phyloP scores from a whole-genome alignment of 2,888 invertebrate genomes.

The Hydraecia micacea region DNA sequence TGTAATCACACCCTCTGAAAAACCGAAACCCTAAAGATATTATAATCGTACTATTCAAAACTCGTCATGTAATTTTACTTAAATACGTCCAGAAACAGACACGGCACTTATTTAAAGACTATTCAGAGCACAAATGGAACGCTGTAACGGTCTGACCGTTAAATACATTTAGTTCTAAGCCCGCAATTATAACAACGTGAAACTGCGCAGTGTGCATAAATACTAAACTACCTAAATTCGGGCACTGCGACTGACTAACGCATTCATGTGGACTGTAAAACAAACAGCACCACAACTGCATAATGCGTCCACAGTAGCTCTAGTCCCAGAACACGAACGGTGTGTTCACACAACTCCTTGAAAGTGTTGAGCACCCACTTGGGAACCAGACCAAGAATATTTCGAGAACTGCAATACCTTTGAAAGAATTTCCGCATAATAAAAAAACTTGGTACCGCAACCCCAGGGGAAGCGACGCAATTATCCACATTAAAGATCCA shows the following conservation, averaged over 20 bases:
- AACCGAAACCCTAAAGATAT: background rate
- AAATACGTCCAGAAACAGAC: background rate
- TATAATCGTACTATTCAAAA: background rate
- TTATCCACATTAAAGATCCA: slow-evolving; percentile 64
- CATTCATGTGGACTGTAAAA: slow-evolving; percentile 44
- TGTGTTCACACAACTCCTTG: slow-evolving; percentile 25
- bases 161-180: slow-evolving; percentile 46
- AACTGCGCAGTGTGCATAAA: slow-evolving; percentile 49
- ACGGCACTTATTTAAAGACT: slow-evolving; percentile 1
- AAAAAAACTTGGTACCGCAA: slow-evolving; percentile 55
- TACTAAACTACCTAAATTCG: slow-evolving; percentile 53
- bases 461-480: slow-evolving; percentile 44
- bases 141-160: slow-evolving; percentile 24
- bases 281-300: slow-evolving; percentile 46
- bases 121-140: slow-evolving; percentile 27
- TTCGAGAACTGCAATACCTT: slow-evolving; percentile 35
- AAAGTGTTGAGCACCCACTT: slow-evolving; percentile 36
- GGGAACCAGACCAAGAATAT: slow-evolving; percentile 40
- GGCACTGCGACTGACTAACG: slow-evolving; percentile 45
- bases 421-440: slow-evolving; percentile 48
- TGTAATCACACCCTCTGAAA: background rate
- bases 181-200: slow-evolving; percentile 47
- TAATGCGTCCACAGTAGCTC: slow-evolving; percentile 27
- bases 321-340: slow-evolving; percentile 35
- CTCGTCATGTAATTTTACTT: background rate